Evolutionary conservation across 1,140 invertebrate genomes (phyloP), one percentile per base, ranked within the genome.

Genomic region (Drosophila navojoa): DNA sequence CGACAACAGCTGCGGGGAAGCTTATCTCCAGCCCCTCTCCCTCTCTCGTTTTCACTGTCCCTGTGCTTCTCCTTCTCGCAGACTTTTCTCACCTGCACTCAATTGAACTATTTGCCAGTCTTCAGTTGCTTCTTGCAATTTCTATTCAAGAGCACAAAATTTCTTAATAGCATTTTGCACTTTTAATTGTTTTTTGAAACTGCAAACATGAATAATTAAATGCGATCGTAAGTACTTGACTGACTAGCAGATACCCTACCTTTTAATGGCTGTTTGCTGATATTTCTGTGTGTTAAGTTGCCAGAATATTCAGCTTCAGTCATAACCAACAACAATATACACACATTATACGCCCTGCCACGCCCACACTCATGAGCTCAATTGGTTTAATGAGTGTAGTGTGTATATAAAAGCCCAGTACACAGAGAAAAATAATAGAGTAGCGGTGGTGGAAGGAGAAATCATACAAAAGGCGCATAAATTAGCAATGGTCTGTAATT

Each of bases 401-500:
- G 62, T 38, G 42, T 54, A 38, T 22, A n/a, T 15, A 64, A 25
- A 63, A 63, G 27, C 15, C 4, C 27, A 22, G 7, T 22, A 58
- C 16, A 22, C 15, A 52, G 11, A 25, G 1, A n/a, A n/a, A 52
- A 58, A 54, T 40, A 27, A 50, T 3, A 10, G 29, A 71, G 53
- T 5, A 22, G 45, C 25, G 32, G 77, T 69, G 61, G 55, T 61
- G 63, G 59, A 70, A 59, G 57, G 54, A 67, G 89, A 89, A 89
- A 89, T 89, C 84, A 89, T 89, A 89, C 79, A 82, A 89, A 80
- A 80, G 84, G 73, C 84, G 84, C 84, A 89, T 89, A 89, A 89
- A 89, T 89, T 89, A 89, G 79, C 79, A 89, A 89, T 89, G 84
- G 84, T 89, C 84, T 84, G 84, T 89, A 89, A 89, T 84, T 89